Evolutionary conservation across 2,888 invertebrate species (phyloP).

Genomic region (Marasmarcha lunaedactyla): DNA sequence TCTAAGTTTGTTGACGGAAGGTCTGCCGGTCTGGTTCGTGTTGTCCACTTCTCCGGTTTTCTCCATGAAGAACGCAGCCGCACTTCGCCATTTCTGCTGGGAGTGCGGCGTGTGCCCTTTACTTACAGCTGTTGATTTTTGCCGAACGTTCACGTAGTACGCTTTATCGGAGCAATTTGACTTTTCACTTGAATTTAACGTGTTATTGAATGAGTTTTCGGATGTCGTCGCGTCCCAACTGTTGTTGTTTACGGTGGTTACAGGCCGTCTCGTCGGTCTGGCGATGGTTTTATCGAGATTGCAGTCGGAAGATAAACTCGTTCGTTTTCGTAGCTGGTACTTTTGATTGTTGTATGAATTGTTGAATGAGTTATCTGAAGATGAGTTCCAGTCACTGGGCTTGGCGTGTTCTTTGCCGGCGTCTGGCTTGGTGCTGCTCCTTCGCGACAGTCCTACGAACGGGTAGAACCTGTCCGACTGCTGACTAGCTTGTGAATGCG

Average conservation of each 20-base stretch:
- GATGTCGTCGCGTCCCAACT: constrained; percentile 38
- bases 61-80: constrained; percentile 66
- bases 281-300: constrained; percentile 41
- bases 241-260: constrained; percentile 31
- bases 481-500: constrained; percentile 48
- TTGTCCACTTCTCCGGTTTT: constrained; percentile 56
- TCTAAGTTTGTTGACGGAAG: constrained; percentile 78
- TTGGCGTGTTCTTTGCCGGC: constrained; percentile 23
- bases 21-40: constrained; percentile 69
- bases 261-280: constrained; percentile 41
- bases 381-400: constrained; percentile 38
- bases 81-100: constrained; percentile 65
- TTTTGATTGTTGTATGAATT: constrained; percentile 36
- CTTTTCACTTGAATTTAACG: constrained; percentile 32
- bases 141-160: constrained; percentile 32
- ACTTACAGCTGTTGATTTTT: constrained; percentile 22
- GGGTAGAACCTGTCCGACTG: constrained; percentile 60
- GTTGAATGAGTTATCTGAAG: constrained; percentile 37
- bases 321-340: constrained; percentile 41
- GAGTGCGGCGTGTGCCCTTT: constrained; percentile 32
- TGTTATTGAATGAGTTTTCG: constrained; percentile 37
- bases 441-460: constrained; percentile 60
- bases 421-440: constrained; percentile 34
- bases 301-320: constrained; percentile 40
- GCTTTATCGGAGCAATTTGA: constrained; percentile 29